A percentile compares a stretch with the other conserved stretches of the same genome.
Evolutionary conservation across 2,113 vertebrate species (phyloP).

Genomic region (Tichodroma muraria): DNA sequence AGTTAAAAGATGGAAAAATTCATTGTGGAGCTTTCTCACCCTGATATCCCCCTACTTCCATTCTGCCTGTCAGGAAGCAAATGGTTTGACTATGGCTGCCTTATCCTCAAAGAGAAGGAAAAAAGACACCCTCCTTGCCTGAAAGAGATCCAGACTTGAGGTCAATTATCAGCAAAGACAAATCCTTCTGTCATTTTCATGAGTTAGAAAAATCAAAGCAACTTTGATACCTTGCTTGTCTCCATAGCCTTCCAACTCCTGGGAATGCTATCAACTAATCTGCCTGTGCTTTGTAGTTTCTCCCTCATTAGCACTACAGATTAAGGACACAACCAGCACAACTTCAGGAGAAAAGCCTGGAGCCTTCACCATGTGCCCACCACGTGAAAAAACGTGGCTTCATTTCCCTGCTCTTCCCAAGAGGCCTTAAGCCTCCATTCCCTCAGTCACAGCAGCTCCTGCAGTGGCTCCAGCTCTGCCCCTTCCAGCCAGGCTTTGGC

Average conservation of each 20-base stretch:
- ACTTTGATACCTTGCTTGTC: not conserved
- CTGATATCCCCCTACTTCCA: not conserved
- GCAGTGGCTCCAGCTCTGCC: not conserved
- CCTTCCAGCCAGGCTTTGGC: not conserved
- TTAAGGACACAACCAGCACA: not conserved
- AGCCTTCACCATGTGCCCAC: not conserved
- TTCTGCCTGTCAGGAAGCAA: not conserved
- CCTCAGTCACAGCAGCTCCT: fast-evolving
- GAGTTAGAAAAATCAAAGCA: constrained; percentile 17
- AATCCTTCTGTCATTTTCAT: not conserved
- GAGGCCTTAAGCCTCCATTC: not conserved
- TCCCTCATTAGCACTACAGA: not conserved
- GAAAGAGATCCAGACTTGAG: not conserved
- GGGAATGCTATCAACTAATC: not conserved
- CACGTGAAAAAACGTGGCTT: not conserved
- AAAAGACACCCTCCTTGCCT: not conserved
- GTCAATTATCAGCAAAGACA: not conserved
- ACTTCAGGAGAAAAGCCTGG: not conserved
- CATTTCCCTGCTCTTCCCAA: not conserved
- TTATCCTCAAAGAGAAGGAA: not conserved
- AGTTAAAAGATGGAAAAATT: not conserved
- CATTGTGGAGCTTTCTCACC: not conserved
- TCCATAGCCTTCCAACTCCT: not conserved
- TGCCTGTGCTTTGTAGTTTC: not conserved
- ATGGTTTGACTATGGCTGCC: not conserved